Percentiles rank a stretch among this genome's conserved stretches.
These are phyloP conservation scores for Fistularia commersonii DNA, from an alignment of 2,797 vertebrate genomes.

Conservation along the genomic window DNA sequence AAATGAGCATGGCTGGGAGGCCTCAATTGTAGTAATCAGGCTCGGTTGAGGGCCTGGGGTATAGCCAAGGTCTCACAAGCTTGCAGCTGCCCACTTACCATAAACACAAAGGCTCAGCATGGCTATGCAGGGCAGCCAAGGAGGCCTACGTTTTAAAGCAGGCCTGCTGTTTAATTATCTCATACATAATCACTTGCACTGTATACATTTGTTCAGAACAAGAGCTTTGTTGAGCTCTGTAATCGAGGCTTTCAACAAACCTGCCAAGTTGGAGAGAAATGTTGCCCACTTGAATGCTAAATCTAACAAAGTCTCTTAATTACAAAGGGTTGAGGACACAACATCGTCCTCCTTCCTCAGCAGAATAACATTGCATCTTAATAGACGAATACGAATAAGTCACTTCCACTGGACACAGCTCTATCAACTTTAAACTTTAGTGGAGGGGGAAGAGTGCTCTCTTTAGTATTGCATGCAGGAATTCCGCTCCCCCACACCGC, in stretches of 20 bases:
- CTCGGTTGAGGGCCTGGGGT: slow-evolving; percentile 63
- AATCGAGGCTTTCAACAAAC: slow-evolving; percentile 61
- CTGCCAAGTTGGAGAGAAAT: slow-evolving; percentile 58
- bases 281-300: slow-evolving; percentile 52
- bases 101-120: slow-evolving; percentile 79
- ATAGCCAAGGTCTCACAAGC: slow-evolving; percentile 70
- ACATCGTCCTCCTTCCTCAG: slow-evolving; percentile 23
- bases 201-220: slow-evolving; percentile 67
- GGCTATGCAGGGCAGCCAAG: slow-evolving; percentile 71
- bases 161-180: slow-evolving; percentile 74
- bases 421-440: slow-evolving; percentile 18
- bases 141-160: slow-evolving; percentile 67
- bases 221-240: slow-evolving; percentile 58
- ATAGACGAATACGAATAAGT: slow-evolving; percentile 31
- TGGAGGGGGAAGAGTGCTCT: neutral
- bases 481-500: slow-evolving; percentile 25
- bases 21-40: slow-evolving; percentile 63
- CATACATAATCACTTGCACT: slow-evolving; percentile 71
- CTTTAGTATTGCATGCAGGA: slow-evolving; percentile 29
- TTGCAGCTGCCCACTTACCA: slow-evolving; percentile 81
- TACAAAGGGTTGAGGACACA: slow-evolving; percentile 43
- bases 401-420: slow-evolving; percentile 8
- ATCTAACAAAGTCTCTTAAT: slow-evolving; percentile 53
- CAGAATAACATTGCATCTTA: slow-evolving; percentile 30
- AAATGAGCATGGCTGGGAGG: slow-evolving; percentile 64